A percentile compares a stretch with the other conserved stretches of the same genome.
Conservation (phyloP, 2,113 vertebrate genomes). For the Furnarius figulus region DNA sequence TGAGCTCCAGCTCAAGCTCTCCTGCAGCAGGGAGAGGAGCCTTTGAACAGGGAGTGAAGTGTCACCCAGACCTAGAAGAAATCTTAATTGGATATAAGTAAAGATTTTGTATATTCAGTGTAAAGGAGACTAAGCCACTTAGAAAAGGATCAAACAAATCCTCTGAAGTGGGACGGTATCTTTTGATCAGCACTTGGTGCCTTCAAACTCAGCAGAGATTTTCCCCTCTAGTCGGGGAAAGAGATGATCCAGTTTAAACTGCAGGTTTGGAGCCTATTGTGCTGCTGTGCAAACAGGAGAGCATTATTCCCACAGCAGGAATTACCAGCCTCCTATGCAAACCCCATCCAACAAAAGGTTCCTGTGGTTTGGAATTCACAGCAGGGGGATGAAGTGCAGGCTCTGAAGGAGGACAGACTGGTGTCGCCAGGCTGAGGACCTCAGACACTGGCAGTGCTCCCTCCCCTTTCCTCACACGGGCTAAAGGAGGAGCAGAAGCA, state of each 20-base stretch:
- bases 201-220: background rate
- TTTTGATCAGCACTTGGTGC: background rate
- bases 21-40: background rate
- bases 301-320: background rate
- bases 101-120: constrained; percentile 12
- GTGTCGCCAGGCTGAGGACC: no score
- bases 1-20: background rate
- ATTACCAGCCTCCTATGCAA: rapidly evolving
- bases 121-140: constrained; percentile 22
- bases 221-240: background rate
- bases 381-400: rapidly evolving
- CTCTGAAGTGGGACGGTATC: background rate
- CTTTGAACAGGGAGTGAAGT: background rate
- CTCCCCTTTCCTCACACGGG: background rate
- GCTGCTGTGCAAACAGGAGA: rapidly evolving
- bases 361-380: rapidly evolving
- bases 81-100: constrained; percentile 14
- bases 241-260: background rate
- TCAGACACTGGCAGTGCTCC: rapidly evolving
- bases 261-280: background rate
- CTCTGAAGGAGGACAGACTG: rapidly evolving
- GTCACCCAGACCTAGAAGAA: background rate
- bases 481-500: rapidly evolving
- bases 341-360: rapidly evolving
- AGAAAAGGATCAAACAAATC: constrained; percentile 21